phyloP scores from a whole-genome alignment of 2,797 vertebrate genomes.

The Lagocephalus sceleratus region DNA sequence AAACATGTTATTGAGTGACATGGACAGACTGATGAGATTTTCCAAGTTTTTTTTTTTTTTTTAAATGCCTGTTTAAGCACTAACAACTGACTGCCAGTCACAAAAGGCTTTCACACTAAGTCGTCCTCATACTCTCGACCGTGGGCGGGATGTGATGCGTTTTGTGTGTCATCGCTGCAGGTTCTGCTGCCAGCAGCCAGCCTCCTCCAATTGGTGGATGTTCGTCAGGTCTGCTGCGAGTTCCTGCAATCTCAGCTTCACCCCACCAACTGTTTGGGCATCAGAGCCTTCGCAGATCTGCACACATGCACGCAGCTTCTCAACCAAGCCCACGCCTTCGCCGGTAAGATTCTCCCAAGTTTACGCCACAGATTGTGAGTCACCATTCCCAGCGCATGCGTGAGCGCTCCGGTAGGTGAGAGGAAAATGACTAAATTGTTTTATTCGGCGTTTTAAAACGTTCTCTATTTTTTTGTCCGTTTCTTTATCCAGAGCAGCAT shows the following conservation, averaged over 20 bases:
- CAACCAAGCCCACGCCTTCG: slow-evolving; percentile 88
- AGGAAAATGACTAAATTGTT: slow-evolving; percentile 6
- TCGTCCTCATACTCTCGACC: no score
- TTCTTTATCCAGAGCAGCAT: slow-evolving; percentile 86
- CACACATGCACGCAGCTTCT: slow-evolving; percentile 90
- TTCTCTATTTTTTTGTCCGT: slow-evolving; percentile 30
- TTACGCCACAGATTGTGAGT: slow-evolving; percentile 12
- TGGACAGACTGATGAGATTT: no score
- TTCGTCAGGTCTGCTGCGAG: slow-evolving; percentile 92
- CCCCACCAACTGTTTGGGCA: slow-evolving; percentile 93
- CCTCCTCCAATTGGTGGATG: slow-evolving; percentile 92
- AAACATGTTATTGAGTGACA: no score
- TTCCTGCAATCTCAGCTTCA: slow-evolving; percentile 96
- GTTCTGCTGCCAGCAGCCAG: slow-evolving; percentile 91
- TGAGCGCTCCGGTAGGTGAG: slow-evolving; percentile 1
- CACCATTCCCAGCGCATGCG: slow-evolving; percentile 1
- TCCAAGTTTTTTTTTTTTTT: no score
- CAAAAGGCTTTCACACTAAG: no score
- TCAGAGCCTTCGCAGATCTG: slow-evolving; percentile 91
- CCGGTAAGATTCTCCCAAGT: slow-evolving; percentile 77
- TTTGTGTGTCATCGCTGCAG: slow-evolving; percentile 57
- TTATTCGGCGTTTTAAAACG: neutral
- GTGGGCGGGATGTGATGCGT: no score
- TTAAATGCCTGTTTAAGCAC: no score
- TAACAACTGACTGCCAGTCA: no score